These are phyloP conservation scores for Mormoops blainvillei DNA, from an alignment of 2,113 vertebrate genomes.

Conservation along the genomic window DNA sequence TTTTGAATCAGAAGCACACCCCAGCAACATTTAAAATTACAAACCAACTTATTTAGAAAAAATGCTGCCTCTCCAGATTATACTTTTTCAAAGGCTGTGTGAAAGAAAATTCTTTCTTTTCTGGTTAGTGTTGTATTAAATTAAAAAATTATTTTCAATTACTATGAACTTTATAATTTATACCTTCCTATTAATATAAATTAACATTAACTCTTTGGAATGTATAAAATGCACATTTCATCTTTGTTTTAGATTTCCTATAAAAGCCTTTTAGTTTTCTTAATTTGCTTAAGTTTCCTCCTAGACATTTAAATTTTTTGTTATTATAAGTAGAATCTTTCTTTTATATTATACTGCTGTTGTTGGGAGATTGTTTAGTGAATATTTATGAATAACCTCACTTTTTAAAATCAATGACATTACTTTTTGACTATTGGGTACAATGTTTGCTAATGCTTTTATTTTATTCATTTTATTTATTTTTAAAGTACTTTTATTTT, in stretches of 20 bases:
- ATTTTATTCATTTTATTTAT: too few species aligned
- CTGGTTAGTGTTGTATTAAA: not conserved
- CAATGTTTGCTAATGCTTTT: not conserved
- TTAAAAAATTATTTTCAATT: not conserved
- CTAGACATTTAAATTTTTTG: not conserved
- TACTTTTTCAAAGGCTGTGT: not conserved
- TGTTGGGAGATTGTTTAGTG: not conserved
- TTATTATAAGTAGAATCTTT: not conserved
- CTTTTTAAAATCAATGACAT: not conserved
- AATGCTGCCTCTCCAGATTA: not conserved
- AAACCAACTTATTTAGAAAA: too few species aligned
- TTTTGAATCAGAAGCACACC: not conserved
- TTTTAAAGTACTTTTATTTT: too few species aligned
- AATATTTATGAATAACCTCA: not conserved
- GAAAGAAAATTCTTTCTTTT: not conserved
- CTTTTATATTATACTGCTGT: not conserved
- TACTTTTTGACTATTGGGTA: not conserved
- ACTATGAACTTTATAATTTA: not conserved
- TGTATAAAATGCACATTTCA: not conserved
- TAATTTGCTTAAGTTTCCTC: not conserved
- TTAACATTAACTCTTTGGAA: not conserved
- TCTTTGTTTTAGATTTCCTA: not conserved
- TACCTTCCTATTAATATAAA: not conserved
- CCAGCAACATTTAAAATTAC: not conserved
- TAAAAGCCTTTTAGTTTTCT: not conserved